phyloP scores from a whole-genome alignment of 2,113 vertebrate species.

The Coreoperca whiteheadi region DNA sequence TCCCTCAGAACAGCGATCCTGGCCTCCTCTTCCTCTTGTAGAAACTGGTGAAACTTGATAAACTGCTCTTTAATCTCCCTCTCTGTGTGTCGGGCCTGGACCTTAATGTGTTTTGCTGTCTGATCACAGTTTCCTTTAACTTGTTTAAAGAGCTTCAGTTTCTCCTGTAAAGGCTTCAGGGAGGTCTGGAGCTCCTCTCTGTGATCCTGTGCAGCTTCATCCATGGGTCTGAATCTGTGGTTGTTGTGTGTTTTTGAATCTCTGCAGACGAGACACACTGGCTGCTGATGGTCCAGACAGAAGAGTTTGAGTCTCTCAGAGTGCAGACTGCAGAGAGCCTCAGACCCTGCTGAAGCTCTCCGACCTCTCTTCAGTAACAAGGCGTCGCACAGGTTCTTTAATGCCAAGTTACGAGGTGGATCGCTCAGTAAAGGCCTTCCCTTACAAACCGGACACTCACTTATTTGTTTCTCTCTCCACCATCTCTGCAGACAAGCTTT shows the following conservation, averaged over 20 bases:
- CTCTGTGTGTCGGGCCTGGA: neutral
- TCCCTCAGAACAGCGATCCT: neutral
- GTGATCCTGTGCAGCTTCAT: neutral
- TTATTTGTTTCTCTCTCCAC: constrained; percentile 5
- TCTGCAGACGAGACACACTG: neutral
- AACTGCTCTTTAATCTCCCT: neutral
- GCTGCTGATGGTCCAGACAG: constrained; percentile 47
- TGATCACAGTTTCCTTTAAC: neutral
- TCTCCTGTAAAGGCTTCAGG: neutral
- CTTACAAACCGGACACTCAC: constrained; percentile 47
- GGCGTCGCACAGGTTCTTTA: constrained; percentile 49
- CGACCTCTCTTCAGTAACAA: neutral
- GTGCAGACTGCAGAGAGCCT: constrained; percentile 33
- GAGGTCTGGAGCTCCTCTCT: neutral
- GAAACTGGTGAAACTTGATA: neutral
- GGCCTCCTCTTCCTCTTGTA: constrained; percentile 12
- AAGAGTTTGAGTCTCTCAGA: constrained; percentile 41
- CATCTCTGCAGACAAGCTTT: constrained; percentile 31
- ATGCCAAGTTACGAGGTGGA: constrained; percentile 11
- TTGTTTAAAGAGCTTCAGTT: neutral
- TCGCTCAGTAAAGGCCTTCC: neutral
- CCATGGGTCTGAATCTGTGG: constrained; percentile 6
- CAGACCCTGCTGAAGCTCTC: neutral
- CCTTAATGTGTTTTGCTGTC: neutral
- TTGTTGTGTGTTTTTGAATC: constrained; percentile 7